Evolutionary conservation across 2,113 vertebrate genomes (phyloP).

Genomic region (Picathartes gymnocephalus): DNA sequence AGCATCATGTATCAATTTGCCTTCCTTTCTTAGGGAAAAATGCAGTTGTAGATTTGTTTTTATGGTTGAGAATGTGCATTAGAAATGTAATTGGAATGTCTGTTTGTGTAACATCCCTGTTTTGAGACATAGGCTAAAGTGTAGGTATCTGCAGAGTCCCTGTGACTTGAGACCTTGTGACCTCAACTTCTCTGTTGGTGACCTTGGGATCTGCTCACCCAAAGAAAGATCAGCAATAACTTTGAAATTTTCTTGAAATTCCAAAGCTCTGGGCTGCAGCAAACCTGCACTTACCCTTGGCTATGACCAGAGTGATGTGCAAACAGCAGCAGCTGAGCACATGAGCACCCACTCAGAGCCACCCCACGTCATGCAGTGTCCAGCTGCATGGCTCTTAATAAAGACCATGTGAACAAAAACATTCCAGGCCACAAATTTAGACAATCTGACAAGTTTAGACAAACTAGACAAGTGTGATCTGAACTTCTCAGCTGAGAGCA

Average conservation of each 20-base stretch:
- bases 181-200: neutral
- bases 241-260: neutral
- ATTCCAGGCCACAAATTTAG: neutral
- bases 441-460: neutral
- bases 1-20: neutral
- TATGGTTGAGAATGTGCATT: neutral
- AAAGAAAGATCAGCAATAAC: neutral
- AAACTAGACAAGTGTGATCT: neutral
- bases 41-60: neutral
- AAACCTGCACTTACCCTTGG: neutral
- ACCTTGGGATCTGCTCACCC: neutral
- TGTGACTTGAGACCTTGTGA: neutral
- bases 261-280: neutral
- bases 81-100: neutral
- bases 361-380: neutral
- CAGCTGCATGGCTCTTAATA: neutral
- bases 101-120: neutral
- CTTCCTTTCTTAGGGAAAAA: neutral
- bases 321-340: neutral
- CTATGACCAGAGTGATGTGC: neutral
- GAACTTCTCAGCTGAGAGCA: neutral
- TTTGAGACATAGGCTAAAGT: neutral
- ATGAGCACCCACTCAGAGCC: neutral
- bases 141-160: neutral
- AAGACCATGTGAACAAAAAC: neutral